Base-by-base conservation (phyloP, 2,113 vertebrate genomes). In the Heptranchias perlo region DNA sequence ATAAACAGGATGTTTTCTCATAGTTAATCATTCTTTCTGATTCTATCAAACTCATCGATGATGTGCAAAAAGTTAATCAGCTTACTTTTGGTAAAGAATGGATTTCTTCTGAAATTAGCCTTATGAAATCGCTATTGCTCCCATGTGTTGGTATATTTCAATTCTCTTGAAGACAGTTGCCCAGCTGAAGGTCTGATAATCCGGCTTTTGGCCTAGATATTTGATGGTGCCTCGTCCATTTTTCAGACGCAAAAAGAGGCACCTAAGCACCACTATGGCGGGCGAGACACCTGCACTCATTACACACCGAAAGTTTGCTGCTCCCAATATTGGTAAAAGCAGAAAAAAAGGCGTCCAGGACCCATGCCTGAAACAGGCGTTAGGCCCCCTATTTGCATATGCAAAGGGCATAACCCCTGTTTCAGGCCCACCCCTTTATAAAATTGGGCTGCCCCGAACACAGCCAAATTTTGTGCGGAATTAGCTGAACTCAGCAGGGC, bases 61-160 rank as follows among this genome's bases (percentile, higher is more conserved):
- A 97, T 96, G 96, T 96, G 61, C 96, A 97, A 96, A 95, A 97
- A 96, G 94, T 96, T 97, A 97, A 97, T 97, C 96, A 65, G 54
- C 64, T 84, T 84, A 97, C 96, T 96, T 97, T 96, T 96, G 64
- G 96, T 96, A 96, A 96, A 96, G 96, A 97, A 96, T 97, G 96
- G 96, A 96, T 97, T 97, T 97, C 54, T 96, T 97, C 94, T 96
- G 96, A 97, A 96, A 97, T 97, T 97, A 97, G 91, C 96, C 96
- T 96, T 97, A 95, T 96, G 96, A 96, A 97, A 97, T 96, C 97
- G 97, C 96, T 97, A 97, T 96, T 52, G 96, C 97, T 96, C 96
- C 96, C 96, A 96, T 96, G 97, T 97, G 96, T 3, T 23, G 97
- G 94, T 61, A 62, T 96, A 97, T 96, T 96, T 92, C 82, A 86